Conservation (phyloP, 2,797 vertebrate species). For the Orestias chungarensis region DNA sequence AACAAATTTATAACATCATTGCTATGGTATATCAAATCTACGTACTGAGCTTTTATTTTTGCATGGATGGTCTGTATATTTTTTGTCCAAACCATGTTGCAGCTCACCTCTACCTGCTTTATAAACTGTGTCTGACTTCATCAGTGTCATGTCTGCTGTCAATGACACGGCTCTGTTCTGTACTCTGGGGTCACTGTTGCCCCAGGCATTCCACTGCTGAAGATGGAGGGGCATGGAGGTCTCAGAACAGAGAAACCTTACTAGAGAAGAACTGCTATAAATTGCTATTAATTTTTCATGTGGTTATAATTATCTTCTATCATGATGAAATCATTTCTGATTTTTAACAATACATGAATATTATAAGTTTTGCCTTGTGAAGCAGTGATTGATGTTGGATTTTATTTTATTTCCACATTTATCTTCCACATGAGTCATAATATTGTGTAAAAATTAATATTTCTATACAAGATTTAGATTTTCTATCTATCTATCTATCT, state of each 20-base stretch:
- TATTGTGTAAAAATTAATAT: too few relatives aligned
- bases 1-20: not conserved
- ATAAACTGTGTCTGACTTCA: constrained; percentile 10
- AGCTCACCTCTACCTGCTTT: constrained; percentile 1
- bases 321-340: not conserved
- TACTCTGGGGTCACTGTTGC: constrained; percentile 4
- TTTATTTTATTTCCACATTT: not conserved
- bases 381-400: not conserved
- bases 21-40: not conserved
- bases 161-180: constrained; percentile 1
- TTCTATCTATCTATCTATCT: too few relatives aligned
- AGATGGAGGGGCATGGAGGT: constrained; percentile 10
- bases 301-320: constrained; percentile 8
- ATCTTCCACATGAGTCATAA: too few relatives aligned
- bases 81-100: not conserved
- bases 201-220: constrained; percentile 9
- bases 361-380: constrained; percentile 19
- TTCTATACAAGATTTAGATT: too few relatives aligned
- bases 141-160: constrained; percentile 14
- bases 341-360: not conserved
- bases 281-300: not conserved
- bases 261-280: constrained; percentile 3
- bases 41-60: not conserved
- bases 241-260: constrained; percentile 1
- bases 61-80: not conserved